These are phyloP conservation scores for Gopherus flavomarginatus DNA, from an alignment of 2,113 vertebrate genomes.

Conservation along the genomic window DNA sequence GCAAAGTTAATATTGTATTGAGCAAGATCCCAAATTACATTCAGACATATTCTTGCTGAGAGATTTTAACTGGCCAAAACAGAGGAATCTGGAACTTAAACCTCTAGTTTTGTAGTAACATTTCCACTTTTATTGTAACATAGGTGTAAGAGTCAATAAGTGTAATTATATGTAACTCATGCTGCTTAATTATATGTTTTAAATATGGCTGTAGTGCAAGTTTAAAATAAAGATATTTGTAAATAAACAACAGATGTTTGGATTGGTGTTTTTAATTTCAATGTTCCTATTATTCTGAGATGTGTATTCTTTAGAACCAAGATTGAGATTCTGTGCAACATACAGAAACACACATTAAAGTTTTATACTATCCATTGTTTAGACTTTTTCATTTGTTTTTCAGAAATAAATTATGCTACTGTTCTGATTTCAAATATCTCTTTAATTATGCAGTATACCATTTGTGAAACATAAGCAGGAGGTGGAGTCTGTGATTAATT, in stretches of 20 bases:
- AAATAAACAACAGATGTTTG: neutral
- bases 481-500: neutral
- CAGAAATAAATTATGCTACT: neutral
- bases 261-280: neutral
- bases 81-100: neutral
- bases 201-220: neutral
- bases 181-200: neutral
- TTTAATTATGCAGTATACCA: neutral
- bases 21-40: neutral
- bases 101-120: neutral
- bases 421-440: neutral
- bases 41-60: neutral
- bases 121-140: neutral
- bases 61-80: neutral
- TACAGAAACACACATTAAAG: neutral
- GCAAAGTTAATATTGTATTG: neutral
- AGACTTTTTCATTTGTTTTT: neutral
- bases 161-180: neutral
- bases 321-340: neutral
- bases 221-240: neutral
- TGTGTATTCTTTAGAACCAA: neutral
- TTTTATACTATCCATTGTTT: neutral
- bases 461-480: neutral
- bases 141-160: neutral
- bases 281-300: neutral